Evolutionary conservation across 2,797 vertebrate genomes (phyloP), one percentile per base, ranked within the genome.

Genomic region (Sebastiscus tertius): DNA sequence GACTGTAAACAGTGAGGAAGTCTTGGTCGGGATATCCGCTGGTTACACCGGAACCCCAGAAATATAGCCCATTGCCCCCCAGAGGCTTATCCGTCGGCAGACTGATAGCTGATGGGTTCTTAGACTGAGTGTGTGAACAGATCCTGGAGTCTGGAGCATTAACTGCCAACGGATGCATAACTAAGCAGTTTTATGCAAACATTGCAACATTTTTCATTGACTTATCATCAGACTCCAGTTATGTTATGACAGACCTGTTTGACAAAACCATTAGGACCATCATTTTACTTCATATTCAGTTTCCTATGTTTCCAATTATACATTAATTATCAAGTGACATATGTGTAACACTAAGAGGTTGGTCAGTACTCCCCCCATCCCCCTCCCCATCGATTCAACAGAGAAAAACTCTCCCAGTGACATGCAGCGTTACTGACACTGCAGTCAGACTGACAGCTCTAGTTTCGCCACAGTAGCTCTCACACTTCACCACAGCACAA

Each of bases 381-480:
- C 12, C 31, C 8, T 68, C 55, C 24, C 67, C 59, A 77, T 79
- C 60, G 72, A 3, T 58, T 69, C 9, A 46, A 33, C 22, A 49
- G 29, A 69, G 29, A 61, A 24, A 59, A 76, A 58, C 31, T 73
- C 46, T 8, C 33, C 20, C 58, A 16, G 72, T 83, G 83, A 75
- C 68, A 76, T 18, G n/a, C 8, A 72, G 79, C 13, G 8, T 74
- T 52, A 74, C 52, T 65, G 72, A 62, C 76, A 36, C 59, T 72
- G 58, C 65, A 78, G 39, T 79, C 75, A 80, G 72, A 81, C 69
- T 81, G 83, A 81, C 87, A 81, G 77, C 60, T 77, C 77, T 5
- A 10, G 27, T 70, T 74, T 61, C 69, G 12, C 61, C 83, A 64
- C 63, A 65, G 56, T 11, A n/a, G 29, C 68, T 59, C 76, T 77